Conservation (phyloP, 1,140 invertebrate genomes). For the Microvelia longipes region DNA sequence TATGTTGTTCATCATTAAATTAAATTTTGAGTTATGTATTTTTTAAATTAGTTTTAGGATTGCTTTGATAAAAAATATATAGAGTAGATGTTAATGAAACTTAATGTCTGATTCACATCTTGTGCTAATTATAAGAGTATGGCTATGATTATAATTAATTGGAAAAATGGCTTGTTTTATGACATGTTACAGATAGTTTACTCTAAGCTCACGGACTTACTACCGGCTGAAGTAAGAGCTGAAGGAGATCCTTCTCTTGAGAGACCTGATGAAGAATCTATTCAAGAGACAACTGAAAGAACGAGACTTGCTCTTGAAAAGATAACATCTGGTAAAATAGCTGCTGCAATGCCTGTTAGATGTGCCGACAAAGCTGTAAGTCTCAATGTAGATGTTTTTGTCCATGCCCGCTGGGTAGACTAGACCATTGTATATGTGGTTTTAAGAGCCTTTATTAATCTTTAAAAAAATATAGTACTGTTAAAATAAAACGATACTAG, state of each 20-base stretch:
- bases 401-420: not conserved
- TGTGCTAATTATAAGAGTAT: no score
- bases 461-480: not conserved
- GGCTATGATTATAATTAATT: no score
- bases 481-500: no score
- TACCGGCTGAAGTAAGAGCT: conserved; percentile 81
- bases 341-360: conserved; percentile 83
- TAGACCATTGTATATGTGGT: no score
- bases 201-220: conserved; percentile 81
- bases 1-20: no score
- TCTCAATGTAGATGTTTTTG: conserved; percentile 13
- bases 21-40: no score
- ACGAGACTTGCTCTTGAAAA: conserved; percentile 71
- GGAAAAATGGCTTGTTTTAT: no score
- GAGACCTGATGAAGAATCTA: conserved; percentile 69
- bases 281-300: conserved; percentile 72
- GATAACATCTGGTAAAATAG: conserved; percentile 74
- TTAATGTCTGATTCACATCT: no score
- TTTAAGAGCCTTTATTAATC: not conserved
- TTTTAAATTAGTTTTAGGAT: no score
- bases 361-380: conserved; percentile 64
- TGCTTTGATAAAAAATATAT: no score
- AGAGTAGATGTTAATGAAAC: no score
- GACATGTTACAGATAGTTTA: conserved; percentile 72
- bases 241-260: conserved; percentile 81